Evolutionary conservation across 2,888 invertebrate species (phyloP).

Genomic region (Saturnia japonica): DNA sequence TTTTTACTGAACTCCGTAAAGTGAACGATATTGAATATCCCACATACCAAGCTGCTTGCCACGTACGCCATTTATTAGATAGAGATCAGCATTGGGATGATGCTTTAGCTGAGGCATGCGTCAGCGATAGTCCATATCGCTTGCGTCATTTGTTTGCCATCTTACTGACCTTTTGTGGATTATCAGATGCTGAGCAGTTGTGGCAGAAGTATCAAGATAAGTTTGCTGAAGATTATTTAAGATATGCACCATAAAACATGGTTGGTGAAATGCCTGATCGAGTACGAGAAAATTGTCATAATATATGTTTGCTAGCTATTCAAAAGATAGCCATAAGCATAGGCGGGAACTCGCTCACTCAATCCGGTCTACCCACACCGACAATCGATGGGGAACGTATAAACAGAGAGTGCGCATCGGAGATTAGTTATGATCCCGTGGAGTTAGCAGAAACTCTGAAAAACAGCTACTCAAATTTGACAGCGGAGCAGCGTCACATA

Average conservation of each 20-base stretch:
- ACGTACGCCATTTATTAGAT: constrained; percentile 31
- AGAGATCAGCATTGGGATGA: constrained; percentile 25
- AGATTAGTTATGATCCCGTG: constrained; percentile 25
- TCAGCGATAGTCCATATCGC: not conserved
- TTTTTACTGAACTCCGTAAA: constrained; percentile 20
- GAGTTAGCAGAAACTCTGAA: constrained; percentile 27
- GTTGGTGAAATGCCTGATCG: too few relatives aligned
- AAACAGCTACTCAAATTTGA: constrained; percentile 20
- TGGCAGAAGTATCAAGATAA: not conserved
- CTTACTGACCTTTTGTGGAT: not conserved
- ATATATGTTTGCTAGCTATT: constrained; percentile 15
- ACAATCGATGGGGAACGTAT: not conserved
- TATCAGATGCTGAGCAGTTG: not conserved
- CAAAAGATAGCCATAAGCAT: constrained; percentile 11
- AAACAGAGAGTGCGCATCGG: constrained; percentile 27
- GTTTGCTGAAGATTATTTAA: not conserved
- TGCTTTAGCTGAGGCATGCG: constrained; percentile 26
- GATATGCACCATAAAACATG: not conserved
- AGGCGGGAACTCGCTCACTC: constrained; percentile 10
- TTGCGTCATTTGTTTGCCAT: constrained; percentile 1
- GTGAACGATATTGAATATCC: constrained; percentile 20
- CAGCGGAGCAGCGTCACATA: constrained; percentile 19
- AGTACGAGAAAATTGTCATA: constrained; percentile 8
- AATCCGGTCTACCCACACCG: constrained; percentile 16
- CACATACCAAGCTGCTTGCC: constrained; percentile 31